Conservation (phyloP, 2,113 vertebrate genomes). For the Clarias macrocephalus region DNA sequence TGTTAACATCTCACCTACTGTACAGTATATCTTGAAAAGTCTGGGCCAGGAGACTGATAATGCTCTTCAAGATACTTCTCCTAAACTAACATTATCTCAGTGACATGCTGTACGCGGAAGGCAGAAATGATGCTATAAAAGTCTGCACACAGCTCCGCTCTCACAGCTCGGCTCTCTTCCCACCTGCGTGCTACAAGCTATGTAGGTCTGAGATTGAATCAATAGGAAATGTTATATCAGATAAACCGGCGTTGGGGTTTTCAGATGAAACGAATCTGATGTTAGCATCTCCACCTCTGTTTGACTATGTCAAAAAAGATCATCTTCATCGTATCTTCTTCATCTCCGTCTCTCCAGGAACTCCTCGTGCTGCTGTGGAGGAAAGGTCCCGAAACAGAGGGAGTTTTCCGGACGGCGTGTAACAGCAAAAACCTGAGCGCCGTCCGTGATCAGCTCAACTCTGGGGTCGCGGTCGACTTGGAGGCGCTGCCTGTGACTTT, state of each 20-base stretch:
- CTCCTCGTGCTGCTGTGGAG: conserved; percentile 81
- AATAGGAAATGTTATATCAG: conserved; percentile 8
- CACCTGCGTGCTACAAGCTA: not conserved
- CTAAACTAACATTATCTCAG: not conserved
- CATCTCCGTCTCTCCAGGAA: conserved; percentile 69
- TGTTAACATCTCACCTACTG: not conserved
- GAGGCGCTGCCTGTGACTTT: conserved; percentile 77
- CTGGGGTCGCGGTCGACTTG: conserved; percentile 75
- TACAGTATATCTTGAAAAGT: not conserved
- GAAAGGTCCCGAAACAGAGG: conserved; percentile 85
- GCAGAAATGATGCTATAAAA: not conserved
- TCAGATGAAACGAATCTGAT: not conserved
- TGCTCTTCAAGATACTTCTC: too few relatives aligned
- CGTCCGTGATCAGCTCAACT: conserved; percentile 83
- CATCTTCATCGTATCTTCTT: not conserved
- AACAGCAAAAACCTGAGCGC: conserved; percentile 85
- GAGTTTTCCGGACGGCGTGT: conserved; percentile 88
- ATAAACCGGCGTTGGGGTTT: not conserved
- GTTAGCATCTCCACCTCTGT: conserved; percentile 6
- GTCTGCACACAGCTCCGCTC: not conserved
- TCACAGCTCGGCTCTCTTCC: not conserved
- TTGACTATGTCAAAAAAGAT: not conserved
- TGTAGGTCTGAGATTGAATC: conserved; percentile 15
- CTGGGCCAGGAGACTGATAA: not conserved
- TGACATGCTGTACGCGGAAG: too few relatives aligned